Evolutionary conservation across 2,888 invertebrate species (phyloP).

Genomic region (Andrena dorsata): DNA sequence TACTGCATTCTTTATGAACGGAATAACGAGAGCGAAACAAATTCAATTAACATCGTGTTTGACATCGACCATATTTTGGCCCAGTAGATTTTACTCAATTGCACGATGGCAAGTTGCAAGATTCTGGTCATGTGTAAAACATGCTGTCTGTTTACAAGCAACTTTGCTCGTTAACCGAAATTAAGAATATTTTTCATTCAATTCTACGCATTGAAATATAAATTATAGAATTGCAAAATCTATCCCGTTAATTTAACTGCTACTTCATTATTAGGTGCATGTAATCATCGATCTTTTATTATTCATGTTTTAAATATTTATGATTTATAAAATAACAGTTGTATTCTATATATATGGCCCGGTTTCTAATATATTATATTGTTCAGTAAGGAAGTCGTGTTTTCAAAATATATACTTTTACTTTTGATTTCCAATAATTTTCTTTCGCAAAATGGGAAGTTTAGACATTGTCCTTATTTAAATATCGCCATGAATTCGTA

Average conservation of each 20-base stretch:
- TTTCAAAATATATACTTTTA: not conserved
- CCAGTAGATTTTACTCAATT: not conserved
- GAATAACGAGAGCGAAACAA: not conserved
- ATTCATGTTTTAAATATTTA: too few species aligned
- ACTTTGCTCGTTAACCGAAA: too few species aligned
- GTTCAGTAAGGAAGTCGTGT: not conserved
- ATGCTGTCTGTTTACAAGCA: too few species aligned
- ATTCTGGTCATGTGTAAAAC: not conserved
- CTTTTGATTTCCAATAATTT: not conserved
- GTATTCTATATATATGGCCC: too few species aligned
- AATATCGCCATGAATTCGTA: conserved; percentile 2
- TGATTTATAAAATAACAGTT: too few species aligned
- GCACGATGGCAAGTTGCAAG: too few species aligned
- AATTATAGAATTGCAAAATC: too few species aligned
- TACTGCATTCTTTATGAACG: not conserved
- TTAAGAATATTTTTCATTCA: not conserved
- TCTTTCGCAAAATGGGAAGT: not conserved
- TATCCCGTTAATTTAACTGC: too few species aligned
- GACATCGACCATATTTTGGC: not conserved
- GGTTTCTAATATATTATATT: too few species aligned
- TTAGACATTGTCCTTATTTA: not conserved
- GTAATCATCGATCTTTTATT: too few species aligned
- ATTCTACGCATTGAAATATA: too few species aligned
- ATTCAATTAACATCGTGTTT: not conserved
- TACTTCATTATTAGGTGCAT: too few species aligned